A percentile compares a stretch with the other conserved stretches of the same genome.
phyloP scores from a whole-genome alignment of 1,140 invertebrate species.

The Caenorhabditis briggsae region DNA sequence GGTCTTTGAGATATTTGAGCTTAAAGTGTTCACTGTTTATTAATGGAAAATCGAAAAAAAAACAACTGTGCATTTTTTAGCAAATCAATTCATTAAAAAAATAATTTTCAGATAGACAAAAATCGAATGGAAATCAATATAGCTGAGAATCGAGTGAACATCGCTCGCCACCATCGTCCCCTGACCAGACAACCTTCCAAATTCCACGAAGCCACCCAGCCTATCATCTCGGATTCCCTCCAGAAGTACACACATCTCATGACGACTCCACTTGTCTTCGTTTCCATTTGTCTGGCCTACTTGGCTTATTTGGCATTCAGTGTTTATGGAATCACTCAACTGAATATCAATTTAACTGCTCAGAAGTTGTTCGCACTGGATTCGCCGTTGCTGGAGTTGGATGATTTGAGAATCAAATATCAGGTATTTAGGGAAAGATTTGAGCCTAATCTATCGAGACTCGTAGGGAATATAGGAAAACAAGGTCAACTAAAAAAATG shows the following conservation, averaged over 20 bases:
- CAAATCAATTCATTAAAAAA: not conserved
- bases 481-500: too few species aligned
- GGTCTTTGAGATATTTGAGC: too few species aligned
- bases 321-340: conserved; percentile 75
- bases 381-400: conserved; percentile 71
- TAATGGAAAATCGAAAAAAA: not conserved
- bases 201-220: conserved; percentile 76
- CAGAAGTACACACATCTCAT: conserved; percentile 72
- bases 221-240: conserved; percentile 72
- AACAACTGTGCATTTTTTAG: not conserved
- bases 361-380: conserved; percentile 75
- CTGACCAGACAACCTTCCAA: conserved; percentile 72
- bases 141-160: conserved; percentile 68
- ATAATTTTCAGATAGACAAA: conserved; percentile 59
- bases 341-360: conserved; percentile 75
- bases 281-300: conserved; percentile 70
- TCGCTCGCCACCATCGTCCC: conserved; percentile 63
- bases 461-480: too few species aligned
- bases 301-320: conserved; percentile 72
- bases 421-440: conserved; percentile 60
- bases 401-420: conserved; percentile 47
- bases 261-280: conserved; percentile 72
- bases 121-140: conserved; percentile 71
- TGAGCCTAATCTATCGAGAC: too few species aligned
- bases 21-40: too few species aligned